Percentiles rank a stretch among this genome's conserved stretches.
These are phyloP conservation scores for Euwallacea fornicatus DNA, from an alignment of 1,140 invertebrate species.

Conservation along the genomic window DNA sequence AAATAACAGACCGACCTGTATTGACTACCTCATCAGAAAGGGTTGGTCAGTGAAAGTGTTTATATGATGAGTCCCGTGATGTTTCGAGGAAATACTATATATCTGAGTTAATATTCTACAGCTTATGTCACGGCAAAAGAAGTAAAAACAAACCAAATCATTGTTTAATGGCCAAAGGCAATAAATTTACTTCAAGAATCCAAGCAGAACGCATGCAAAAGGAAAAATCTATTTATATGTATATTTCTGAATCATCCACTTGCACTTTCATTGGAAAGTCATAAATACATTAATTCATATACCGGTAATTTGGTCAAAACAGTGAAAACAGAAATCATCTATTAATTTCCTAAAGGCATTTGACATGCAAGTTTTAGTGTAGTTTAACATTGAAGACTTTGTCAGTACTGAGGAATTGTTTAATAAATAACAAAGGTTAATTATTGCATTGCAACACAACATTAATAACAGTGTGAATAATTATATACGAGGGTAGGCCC, in stretches of 20 bases:
- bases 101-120: neutral
- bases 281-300: neutral
- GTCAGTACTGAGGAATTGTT: neutral
- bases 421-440: constrained; percentile 5
- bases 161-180: neutral
- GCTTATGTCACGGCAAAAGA: neutral
- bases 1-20: no score
- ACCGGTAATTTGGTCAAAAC: neutral
- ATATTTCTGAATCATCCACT: neutral
- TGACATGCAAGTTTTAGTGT: neutral
- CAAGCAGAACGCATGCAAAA: constrained; percentile 8
- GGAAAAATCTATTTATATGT: neutral
- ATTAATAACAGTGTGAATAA: constrained; percentile 2
- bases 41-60: no score
- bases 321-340: neutral
- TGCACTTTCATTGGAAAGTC: constrained; percentile 11
- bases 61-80: no score
- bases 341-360: neutral
- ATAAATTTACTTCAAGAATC: neutral
- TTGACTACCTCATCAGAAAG: no score
- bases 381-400: neutral
- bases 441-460: neutral
- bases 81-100: no score
- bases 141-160: neutral
- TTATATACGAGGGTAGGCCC: neutral